Percentiles rank a stretch among this genome's conserved stretches.
phyloP scores from a whole-genome alignment of 2,113 vertebrate genomes.

The Prinia subflava region DNA sequence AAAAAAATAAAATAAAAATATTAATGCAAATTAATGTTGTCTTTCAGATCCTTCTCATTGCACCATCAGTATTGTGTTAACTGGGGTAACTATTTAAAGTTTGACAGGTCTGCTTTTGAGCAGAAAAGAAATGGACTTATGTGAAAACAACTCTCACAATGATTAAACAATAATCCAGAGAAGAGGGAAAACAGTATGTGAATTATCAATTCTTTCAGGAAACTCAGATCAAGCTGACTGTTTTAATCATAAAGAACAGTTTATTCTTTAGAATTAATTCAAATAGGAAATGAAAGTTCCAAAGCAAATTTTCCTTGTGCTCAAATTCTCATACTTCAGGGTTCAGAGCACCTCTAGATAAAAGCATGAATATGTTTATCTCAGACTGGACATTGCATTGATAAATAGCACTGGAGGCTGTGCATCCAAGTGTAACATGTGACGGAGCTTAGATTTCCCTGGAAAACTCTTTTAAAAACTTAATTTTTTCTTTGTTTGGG shows the following conservation, averaged over 20 bases:
- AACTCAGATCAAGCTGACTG: not conserved
- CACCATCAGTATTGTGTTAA: not conserved
- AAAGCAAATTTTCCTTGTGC: not conserved
- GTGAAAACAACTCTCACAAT: not conserved
- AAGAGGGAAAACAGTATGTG: not conserved
- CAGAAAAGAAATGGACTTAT: not conserved
- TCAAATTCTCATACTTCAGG: not conserved
- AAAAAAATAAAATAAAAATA: too few species aligned
- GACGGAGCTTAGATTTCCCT: not conserved
- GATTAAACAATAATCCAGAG: not conserved
- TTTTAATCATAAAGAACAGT: not conserved
- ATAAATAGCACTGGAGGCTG: not conserved
- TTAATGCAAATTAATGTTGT: not conserved
- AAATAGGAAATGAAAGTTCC: not conserved
- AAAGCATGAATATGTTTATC: not conserved
- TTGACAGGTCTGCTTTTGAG: not conserved
- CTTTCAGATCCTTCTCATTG: not conserved
- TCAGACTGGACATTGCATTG: not conserved
- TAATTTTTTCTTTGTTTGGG: fast-evolving
- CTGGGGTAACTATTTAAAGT: not conserved
- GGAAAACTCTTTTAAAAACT: not conserved
- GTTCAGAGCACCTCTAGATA: not conserved
- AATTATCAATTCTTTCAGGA: not conserved
- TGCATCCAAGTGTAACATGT: not conserved
- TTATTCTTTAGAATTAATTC: not conserved